Evolutionary conservation across 1,140 invertebrate genomes (phyloP).

Genomic region (Danaus melanippus): DNA sequence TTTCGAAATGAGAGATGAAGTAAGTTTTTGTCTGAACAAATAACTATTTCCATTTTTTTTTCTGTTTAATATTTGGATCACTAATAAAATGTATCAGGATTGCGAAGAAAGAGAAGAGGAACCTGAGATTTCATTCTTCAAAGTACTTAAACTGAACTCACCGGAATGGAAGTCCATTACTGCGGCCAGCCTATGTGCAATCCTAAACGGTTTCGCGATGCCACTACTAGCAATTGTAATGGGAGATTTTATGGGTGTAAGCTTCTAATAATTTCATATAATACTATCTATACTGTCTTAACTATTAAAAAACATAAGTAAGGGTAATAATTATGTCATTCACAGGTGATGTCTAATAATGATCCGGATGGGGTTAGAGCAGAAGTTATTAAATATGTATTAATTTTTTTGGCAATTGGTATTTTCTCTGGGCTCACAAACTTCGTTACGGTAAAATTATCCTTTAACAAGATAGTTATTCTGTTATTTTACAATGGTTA

Average conservation of each 20-base stretch:
- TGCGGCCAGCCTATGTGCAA: conserved; percentile 77
- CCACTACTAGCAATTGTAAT: conserved; percentile 86
- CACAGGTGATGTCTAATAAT: conserved; percentile 61
- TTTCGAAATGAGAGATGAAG: conserved; percentile 23
- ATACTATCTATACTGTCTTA: conserved; percentile 7
- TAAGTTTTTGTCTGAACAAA: conserved; percentile 15
- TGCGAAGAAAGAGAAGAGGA: conserved; percentile 14
- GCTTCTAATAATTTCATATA: conserved; percentile 12
- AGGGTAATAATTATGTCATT: conserved; percentile 8
- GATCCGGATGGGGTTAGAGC: conserved; percentile 67
- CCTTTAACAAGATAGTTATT: no score
- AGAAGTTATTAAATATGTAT: conserved; percentile 73
- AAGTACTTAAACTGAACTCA: conserved; percentile 78
- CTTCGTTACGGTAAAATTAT: conserved; percentile 73
- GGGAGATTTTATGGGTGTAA: conserved; percentile 82
- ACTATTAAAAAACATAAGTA: neutral
- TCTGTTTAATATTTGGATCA: no score
- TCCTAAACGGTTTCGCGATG: conserved; percentile 80
- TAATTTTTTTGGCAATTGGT: conserved; percentile 78
- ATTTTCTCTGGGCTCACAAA: conserved; percentile 75
- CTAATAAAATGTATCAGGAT: conserved; percentile 17
- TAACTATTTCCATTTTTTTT: no score
- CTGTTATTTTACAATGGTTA: neutral
- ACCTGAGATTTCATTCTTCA: conserved; percentile 47
- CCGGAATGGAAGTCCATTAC: conserved; percentile 83